Conservation (phyloP, 2,113 vertebrate species). For the Sylvia atricapilla region DNA sequence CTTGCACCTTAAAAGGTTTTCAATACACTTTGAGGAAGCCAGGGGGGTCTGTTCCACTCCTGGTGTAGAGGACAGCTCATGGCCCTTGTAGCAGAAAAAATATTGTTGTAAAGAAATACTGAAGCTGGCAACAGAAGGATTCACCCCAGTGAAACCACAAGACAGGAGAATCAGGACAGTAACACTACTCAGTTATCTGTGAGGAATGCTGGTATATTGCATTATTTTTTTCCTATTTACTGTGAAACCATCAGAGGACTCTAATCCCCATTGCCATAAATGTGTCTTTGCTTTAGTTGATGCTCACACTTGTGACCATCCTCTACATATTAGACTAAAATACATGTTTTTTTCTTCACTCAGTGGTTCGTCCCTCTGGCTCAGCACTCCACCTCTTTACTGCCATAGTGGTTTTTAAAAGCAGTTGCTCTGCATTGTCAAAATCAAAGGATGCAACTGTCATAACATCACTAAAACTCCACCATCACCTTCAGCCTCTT, state of each 20-base stretch:
- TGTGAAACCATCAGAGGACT: background rate
- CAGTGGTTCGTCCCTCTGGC: background rate
- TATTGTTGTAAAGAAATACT: background rate
- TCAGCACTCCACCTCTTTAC: background rate
- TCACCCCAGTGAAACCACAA: background rate
- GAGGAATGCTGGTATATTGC: background rate
- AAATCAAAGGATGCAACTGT: background rate
- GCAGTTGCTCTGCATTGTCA: background rate
- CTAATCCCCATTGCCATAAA: background rate
- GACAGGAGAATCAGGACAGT: background rate
- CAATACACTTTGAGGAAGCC: background rate
- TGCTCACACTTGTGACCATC: fast-evolving
- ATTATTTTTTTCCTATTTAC: background rate
- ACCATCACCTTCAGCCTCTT: background rate
- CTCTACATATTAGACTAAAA: background rate
- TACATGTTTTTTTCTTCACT: background rate
- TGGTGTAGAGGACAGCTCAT: background rate
- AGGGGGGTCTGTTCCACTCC: background rate
- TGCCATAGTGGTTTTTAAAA: background rate
- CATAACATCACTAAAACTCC: background rate
- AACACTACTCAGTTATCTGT: background rate
- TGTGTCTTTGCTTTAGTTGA: background rate
- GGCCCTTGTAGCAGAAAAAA: background rate
- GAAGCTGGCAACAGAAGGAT: background rate
- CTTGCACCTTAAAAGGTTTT: background rate